Evolutionary conservation across 2,797 vertebrate genomes (phyloP).

Genomic region (Sebastes flavidus): DNA sequence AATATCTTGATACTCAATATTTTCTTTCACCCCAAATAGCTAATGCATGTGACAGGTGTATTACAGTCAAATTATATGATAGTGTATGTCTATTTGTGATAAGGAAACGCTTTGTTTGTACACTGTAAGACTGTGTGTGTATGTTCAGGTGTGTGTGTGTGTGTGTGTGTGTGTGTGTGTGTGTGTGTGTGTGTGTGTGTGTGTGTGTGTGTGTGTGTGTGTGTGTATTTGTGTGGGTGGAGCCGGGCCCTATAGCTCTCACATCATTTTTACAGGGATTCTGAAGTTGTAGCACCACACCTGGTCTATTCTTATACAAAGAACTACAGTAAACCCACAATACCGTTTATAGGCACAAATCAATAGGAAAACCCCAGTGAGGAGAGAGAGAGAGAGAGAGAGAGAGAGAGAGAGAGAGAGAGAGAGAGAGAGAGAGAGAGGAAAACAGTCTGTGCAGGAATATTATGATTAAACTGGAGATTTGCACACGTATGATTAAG

Average conservation of each 20-base stretch:
- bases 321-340: background rate
- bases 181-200: background rate
- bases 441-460: background rate
- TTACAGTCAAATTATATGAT: background rate
- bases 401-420: too few species aligned
- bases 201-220: background rate
- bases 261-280: slow-evolving; percentile 2
- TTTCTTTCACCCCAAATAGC: background rate
- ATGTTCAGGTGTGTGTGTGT: background rate
- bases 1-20: too few species aligned
- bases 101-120: background rate
- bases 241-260: background rate
- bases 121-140: background rate
- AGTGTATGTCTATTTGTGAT: background rate
- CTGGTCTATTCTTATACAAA: slow-evolving; percentile 5
- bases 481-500: background rate
- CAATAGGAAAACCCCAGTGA: background rate
- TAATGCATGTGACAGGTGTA: background rate
- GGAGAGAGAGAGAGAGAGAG: background rate
- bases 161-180: background rate
- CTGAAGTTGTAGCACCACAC: slow-evolving; percentile 26
- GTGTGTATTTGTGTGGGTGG: background rate
- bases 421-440: background rate
- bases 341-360: background rate
- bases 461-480: background rate